Conservation (phyloP, 2,888 invertebrate species). For the Amphipyra berbera region DNA sequence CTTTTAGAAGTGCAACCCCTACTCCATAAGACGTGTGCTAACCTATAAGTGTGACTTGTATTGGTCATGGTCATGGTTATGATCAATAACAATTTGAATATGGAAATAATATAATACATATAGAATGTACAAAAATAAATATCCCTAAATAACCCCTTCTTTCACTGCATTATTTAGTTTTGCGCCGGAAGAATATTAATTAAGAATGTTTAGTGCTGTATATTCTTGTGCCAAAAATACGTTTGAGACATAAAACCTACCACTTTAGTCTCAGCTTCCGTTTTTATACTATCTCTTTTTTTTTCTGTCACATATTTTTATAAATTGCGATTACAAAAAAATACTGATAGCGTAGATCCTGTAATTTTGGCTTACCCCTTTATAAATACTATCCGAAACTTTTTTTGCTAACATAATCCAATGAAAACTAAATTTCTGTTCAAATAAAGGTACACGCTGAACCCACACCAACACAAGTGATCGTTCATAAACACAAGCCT, state of each 20-base stretch:
- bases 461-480: constrained; percentile 66
- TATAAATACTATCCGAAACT: not conserved
- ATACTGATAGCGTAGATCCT: too few relatives aligned
- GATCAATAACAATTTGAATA: not conserved
- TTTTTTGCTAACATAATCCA: not conserved
- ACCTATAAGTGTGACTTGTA: constrained; percentile 20
- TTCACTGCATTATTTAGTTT: constrained; percentile 9
- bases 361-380: not conserved
- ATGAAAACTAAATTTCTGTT: constrained; percentile 12
- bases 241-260: not conserved
- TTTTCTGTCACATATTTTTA: too few relatives aligned
- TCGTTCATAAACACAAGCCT: constrained; percentile 76
- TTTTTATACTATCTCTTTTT: not conserved
- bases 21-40: constrained; percentile 20
- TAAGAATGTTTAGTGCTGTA: not conserved
- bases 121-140: constrained; percentile 5
- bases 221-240: not conserved
- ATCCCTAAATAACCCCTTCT: constrained; percentile 6
- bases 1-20: constrained; percentile 3
- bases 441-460: constrained; percentile 71
- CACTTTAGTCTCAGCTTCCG: not conserved
- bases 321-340: too few relatives aligned
- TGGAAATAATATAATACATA: not conserved
- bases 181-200: not conserved
- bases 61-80: not conserved